Conservation (phyloP, 2,113 vertebrate species). For the Cebidichthys violaceus region DNA sequence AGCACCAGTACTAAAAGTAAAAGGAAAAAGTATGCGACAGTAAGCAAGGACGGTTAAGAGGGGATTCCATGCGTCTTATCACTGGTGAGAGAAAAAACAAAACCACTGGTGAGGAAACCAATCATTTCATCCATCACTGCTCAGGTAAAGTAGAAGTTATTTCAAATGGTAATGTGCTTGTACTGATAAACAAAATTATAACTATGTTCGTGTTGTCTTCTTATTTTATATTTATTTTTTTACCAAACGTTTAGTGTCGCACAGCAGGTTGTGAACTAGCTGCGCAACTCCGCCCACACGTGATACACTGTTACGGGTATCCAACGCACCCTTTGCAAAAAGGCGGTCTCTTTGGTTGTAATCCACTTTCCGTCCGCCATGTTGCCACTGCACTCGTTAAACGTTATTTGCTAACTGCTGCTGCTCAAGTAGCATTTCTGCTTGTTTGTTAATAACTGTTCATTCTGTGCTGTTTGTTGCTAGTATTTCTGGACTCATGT, state of each 20-base stretch:
- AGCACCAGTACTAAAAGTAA: too few relatives aligned
- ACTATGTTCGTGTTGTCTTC: background rate
- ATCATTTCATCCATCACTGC: background rate
- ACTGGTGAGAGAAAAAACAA: too few relatives aligned
- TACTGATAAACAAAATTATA: background rate
- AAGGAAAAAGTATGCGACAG: too few relatives aligned
- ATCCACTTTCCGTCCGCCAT: background rate
- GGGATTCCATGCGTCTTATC: too few relatives aligned
- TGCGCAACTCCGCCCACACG: background rate
- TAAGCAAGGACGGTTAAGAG: too few relatives aligned
- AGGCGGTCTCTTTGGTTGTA: background rate
- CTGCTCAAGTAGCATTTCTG: background rate
- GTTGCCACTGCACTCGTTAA: background rate
- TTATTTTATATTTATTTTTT: background rate
- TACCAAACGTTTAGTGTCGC: background rate
- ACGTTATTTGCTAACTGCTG: background rate
- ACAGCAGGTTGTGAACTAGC: background rate
- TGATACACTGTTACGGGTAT: background rate
- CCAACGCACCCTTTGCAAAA: background rate
- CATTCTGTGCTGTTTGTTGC: background rate
- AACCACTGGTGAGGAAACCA: background rate
- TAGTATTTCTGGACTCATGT: background rate
- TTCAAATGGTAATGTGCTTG: background rate
- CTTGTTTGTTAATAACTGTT: background rate
- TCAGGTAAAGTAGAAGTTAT: background rate